Evolutionary conservation across 2,888 invertebrate genomes (phyloP).

Genomic region (Drosophila nr. medialis): DNA sequence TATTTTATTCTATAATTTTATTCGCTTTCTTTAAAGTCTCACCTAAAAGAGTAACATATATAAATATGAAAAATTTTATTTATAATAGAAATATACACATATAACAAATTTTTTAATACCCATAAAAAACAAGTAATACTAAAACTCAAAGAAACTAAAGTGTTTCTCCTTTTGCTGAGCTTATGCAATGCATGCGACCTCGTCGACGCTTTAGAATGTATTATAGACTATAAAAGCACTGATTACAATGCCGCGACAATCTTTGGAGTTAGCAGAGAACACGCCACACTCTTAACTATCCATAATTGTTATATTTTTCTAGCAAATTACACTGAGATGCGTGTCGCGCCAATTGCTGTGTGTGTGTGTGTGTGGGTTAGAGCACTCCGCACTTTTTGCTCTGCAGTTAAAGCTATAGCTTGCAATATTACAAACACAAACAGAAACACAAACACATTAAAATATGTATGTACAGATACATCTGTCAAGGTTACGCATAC

Average conservation of each 20-base stretch:
- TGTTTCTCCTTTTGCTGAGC: slow-evolving; percentile 16
- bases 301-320: slow-evolving; percentile 68
- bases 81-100: background rate
- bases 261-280: slow-evolving; percentile 36
- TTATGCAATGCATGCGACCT: slow-evolving; percentile 32
- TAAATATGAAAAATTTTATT: background rate
- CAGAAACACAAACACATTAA: slow-evolving; percentile 16
- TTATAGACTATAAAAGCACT: slow-evolving; percentile 14
- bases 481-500: slow-evolving; percentile 78
- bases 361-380: slow-evolving; percentile 32
- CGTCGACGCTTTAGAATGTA: slow-evolving; percentile 9
- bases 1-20: background rate
- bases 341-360: slow-evolving; percentile 39
- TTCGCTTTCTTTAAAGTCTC: background rate
- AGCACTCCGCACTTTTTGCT: slow-evolving; percentile 41
- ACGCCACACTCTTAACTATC: slow-evolving; percentile 66
- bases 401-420: slow-evolving; percentile 39
- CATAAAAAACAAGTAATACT: background rate
- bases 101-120: no score
- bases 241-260: slow-evolving; percentile 43
- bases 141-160: background rate
- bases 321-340: slow-evolving; percentile 66
- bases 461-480: slow-evolving; percentile 33
- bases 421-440: slow-evolving; percentile 52
- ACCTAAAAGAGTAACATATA: background rate